Percentiles rank a stretch among this genome's conserved stretches.
These are phyloP conservation scores for Cacatua alba DNA, from an alignment of 2,113 vertebrate genomes.

Conservation along the genomic window DNA sequence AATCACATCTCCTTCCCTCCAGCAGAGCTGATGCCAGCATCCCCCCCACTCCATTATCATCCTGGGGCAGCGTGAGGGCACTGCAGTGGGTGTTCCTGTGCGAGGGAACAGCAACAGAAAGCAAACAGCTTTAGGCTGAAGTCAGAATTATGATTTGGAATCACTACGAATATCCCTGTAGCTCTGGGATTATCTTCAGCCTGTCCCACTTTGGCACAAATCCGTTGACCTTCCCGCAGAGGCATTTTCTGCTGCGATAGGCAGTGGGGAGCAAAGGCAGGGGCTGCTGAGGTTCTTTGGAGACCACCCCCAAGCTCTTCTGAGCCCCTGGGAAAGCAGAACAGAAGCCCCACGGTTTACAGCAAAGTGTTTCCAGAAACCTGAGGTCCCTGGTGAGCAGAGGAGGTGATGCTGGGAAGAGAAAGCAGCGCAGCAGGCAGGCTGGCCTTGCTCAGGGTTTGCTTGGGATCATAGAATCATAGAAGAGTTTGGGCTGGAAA, in stretches of 20 bases:
- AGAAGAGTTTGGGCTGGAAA: background rate
- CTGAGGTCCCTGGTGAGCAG: accelerated
- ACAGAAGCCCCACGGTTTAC: background rate
- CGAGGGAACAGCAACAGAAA: background rate
- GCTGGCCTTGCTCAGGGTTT: background rate
- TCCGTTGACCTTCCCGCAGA: background rate
- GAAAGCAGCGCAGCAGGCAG: background rate
- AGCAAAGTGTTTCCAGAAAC: background rate
- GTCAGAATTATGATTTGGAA: background rate
- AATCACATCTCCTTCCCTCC: background rate
- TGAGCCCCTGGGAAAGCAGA: background rate
- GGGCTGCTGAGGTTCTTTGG: background rate
- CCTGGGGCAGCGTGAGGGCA: background rate
- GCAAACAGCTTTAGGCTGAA: background rate
- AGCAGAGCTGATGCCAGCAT: background rate
- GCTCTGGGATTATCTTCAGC: background rate
- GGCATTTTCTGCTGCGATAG: background rate
- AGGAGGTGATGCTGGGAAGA: background rate
- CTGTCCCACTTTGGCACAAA: background rate
- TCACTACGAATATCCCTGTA: background rate
- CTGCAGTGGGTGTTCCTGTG: background rate
- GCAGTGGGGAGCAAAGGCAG: background rate
- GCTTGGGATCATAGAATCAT: background rate
- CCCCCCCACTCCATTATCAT: accelerated
- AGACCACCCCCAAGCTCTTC: accelerated